Evolutionary conservation across 2,113 vertebrate species (phyloP).

Genomic region (Gila orcuttii): DNA sequence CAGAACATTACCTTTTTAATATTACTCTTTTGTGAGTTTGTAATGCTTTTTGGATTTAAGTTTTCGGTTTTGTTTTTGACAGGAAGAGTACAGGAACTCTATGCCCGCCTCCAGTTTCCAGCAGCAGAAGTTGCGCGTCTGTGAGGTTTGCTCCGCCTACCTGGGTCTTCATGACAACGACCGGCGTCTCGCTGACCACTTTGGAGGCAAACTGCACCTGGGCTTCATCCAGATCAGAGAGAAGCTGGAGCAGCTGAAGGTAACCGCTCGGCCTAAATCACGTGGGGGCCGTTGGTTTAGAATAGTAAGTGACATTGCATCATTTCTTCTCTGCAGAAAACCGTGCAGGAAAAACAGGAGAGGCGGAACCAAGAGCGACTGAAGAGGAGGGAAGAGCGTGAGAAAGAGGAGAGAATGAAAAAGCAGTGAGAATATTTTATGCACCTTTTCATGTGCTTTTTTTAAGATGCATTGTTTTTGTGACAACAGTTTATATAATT

Average conservation of each 20-base stretch:
- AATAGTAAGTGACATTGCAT: neutral
- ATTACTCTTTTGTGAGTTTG: neutral
- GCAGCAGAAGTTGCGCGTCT: conserved; percentile 96
- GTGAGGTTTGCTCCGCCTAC: conserved; percentile 97
- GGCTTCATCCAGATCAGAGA: conserved; percentile 98
- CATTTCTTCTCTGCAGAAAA: conserved; percentile 81
- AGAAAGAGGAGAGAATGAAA: conserved; percentile 87
- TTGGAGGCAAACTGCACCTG: conserved; percentile 96
- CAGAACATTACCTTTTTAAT: neutral
- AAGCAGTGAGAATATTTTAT: conserved; percentile 65
- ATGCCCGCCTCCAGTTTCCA: conserved; percentile 99
- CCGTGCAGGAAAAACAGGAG: conserved; percentile 95
- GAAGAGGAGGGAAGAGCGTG: conserved; percentile 93
- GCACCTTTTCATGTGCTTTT: neutral
- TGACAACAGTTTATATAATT: neutral
- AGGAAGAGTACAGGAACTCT: conserved; percentile 98
- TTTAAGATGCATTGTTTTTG: neutral
- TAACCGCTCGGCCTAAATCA: conserved; percentile 54
- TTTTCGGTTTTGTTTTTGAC: neutral
- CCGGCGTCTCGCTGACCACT: conserved; percentile 96
- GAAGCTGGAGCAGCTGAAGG: conserved; percentile 94
- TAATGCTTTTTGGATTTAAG: neutral
- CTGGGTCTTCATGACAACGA: conserved; percentile 98
- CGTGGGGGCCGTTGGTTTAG: neutral
- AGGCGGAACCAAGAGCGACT: conserved; percentile 94